Conservation (phyloP, 2,888 invertebrate species). For the Crocallis elinguaria region DNA sequence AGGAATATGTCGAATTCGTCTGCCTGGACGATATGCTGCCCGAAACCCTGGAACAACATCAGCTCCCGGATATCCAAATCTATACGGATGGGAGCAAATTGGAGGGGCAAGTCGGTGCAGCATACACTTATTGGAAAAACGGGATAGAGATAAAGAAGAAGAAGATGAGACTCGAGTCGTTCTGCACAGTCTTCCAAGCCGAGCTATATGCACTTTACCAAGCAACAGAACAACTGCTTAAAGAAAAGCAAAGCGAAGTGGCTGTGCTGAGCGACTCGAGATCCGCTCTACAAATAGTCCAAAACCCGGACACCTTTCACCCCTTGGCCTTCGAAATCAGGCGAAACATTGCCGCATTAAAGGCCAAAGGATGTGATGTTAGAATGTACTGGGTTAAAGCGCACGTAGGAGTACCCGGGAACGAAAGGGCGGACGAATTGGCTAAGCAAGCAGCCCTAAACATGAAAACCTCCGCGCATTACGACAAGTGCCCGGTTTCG, state of each 20-base stretch:
- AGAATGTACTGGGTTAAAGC: slow-evolving; percentile 3
- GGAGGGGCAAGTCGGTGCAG: slow-evolving; percentile 6
- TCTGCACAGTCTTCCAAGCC: too few species aligned
- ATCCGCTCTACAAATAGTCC: slow-evolving; percentile 3
- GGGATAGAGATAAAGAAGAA: neutral
- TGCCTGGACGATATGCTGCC: too few species aligned
- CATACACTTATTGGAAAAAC: slow-evolving; percentile 1
- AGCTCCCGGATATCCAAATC: neutral
- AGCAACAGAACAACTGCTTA: neutral
- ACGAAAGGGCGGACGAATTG: too few species aligned
- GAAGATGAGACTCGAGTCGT: too few species aligned
- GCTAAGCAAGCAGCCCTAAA: neutral
- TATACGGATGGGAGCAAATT: slow-evolving; percentile 8
- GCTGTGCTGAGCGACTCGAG: slow-evolving; percentile 18
- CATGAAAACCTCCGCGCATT: too few species aligned
- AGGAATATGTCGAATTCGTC: too few species aligned
- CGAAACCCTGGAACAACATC: slow-evolving; percentile 1
- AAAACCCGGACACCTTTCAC: neutral
- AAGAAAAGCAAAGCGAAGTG: neutral
- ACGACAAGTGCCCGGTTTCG: too few species aligned
- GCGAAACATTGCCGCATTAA: neutral
- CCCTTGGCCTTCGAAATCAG: slow-evolving; percentile 6
- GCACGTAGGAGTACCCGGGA: too few species aligned
- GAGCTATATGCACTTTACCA: slow-evolving; percentile 13
- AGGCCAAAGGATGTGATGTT: neutral